Base-by-base conservation (phyloP, 1,140 invertebrate genomes). In the Nasonia giraulti region DNA sequence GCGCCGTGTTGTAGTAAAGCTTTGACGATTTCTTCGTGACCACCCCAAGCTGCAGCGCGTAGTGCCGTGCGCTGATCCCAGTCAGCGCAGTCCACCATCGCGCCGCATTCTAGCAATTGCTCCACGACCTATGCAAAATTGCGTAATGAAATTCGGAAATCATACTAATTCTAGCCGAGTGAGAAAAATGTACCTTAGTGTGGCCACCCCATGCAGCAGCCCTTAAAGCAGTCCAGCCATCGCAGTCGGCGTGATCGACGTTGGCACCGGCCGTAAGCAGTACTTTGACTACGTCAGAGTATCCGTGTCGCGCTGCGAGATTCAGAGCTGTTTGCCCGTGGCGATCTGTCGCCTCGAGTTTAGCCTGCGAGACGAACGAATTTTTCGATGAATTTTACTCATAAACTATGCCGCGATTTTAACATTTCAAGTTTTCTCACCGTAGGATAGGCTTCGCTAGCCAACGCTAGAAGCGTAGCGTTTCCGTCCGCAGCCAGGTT, bases 181-280 rank as follows among this genome's bases (percentile, higher is more conserved):
- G 31, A 31, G 10, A 33, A 17, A 80, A 84, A 87, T 94, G 93
- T 92, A 96, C 96, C 93, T 98, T 97, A 20, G 96, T 97, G 90
- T 99, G 98, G 23, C 98, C 98, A 84, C 97, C 97, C 97, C 97
- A 98, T 50, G 97, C 97, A 33, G 97, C 97, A 12, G 96, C 96
- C 87, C 96, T 93, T 55, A 99, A 92, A 4, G 98, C 97, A 68
- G 97, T 98, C 95, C 98, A 97, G 20, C 97, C 97, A 90, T 99
- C 98, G 44, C 95, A 95, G 92, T 99, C 98, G 10, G 97, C 96
- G 82, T 97, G 96, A 92, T 98, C 97, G 0, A 96, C 94, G 87
- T 94, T 94, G 0, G 97, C 97, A 2, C 97, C 96, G 5, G 96
- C 96, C 86, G 95, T 94, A 40, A 97, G 89, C 33, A 97, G 91